These are phyloP conservation scores for Labeo rohita DNA, from an alignment of 2,113 vertebrate genomes.

Conservation along the genomic window DNA sequence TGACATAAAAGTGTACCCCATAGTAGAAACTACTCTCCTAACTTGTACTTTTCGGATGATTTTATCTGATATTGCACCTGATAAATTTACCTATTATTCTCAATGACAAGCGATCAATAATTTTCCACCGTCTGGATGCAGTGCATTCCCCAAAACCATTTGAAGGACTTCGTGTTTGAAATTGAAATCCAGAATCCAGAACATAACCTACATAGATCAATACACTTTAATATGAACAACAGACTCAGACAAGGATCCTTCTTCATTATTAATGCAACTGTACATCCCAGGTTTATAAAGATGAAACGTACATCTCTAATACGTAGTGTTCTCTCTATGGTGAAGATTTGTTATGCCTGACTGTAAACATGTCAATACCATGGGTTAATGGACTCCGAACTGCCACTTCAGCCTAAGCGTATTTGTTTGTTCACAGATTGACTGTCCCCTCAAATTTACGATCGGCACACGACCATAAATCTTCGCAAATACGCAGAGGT, in stretches of 20 bases:
- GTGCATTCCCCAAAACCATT: neutral
- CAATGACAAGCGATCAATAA: neutral
- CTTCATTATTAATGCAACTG: constrained; percentile 25
- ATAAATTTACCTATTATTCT: constrained; percentile 1
- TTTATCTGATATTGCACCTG: constrained; percentile 1
- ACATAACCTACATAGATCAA: neutral
- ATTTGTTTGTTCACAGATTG: constrained; percentile 40
- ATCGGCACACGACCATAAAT: neutral
- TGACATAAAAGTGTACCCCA: neutral
- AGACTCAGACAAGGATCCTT: neutral
- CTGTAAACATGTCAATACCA: constrained; percentile 40
- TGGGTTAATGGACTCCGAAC: constrained; percentile 33
- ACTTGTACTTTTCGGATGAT: neutral
- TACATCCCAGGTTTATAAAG: neutral
- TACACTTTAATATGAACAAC: constrained; percentile 9
- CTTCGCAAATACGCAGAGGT: constrained; percentile 19
- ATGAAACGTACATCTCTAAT: neutral
- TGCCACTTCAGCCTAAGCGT: constrained; percentile 39
- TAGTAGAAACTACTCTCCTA: neutral
- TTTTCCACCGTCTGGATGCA: neutral
- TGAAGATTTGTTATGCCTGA: constrained; percentile 28
- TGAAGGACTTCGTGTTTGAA: neutral
- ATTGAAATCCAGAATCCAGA: constrained; percentile 8
- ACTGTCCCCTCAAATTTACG: constrained; percentile 36
- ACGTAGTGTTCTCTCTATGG: constrained; percentile 10